Evolutionary conservation across 2,113 vertebrate genomes (phyloP).

Genomic region (Triplophysa siluroides): DNA sequence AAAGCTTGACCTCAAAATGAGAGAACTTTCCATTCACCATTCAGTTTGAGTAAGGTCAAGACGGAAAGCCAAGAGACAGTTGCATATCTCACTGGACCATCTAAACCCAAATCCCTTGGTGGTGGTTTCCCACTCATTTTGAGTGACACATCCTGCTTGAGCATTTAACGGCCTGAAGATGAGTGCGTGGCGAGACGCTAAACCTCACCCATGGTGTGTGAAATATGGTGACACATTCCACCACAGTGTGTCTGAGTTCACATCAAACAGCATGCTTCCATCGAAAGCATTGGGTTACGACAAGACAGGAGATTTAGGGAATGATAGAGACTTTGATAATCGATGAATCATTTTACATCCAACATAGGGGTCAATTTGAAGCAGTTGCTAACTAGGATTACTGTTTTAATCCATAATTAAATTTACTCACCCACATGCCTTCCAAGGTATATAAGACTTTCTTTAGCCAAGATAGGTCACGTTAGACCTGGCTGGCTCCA

Average conservation of each 20-base stretch:
- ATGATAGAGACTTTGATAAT: neutral
- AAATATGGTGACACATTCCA: conserved; percentile 55
- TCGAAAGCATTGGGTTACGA: conserved; percentile 29
- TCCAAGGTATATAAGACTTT: too few species aligned
- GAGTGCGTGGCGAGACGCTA: neutral
- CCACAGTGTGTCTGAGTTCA: conserved; percentile 41
- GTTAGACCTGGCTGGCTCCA: too few species aligned
- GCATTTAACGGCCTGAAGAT: conserved; percentile 19
- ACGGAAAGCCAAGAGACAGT: too few species aligned
- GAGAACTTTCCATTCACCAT: neutral
- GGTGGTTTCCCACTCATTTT: neutral
- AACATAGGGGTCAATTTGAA: too few species aligned
- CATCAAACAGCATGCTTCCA: neutral
- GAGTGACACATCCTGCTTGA: conserved; percentile 44
- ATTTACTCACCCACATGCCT: too few species aligned
- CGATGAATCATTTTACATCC: too few species aligned
- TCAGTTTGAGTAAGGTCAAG: neutral
- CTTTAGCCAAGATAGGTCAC: too few species aligned
- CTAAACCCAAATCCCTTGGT: neutral
- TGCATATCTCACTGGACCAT: neutral
- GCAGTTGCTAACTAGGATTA: too few species aligned
- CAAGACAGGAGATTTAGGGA: neutral
- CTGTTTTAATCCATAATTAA: too few species aligned
- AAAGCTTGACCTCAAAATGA: neutral
- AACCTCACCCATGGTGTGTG: conserved; percentile 43